phyloP scores from a whole-genome alignment of 2,888 invertebrate species.

The Drosophila borealis region DNA sequence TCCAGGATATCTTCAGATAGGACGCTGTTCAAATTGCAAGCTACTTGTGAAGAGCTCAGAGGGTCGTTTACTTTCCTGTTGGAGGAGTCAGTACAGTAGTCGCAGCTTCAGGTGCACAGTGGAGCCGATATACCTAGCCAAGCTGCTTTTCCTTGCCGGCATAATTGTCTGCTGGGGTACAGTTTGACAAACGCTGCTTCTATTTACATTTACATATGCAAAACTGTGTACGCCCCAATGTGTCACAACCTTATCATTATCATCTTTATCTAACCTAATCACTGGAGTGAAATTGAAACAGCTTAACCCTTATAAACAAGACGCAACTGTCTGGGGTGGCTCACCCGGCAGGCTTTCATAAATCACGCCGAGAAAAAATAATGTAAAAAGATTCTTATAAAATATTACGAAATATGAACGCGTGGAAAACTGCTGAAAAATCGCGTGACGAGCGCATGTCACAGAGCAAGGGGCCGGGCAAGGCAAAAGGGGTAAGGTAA shows the following conservation, averaged over 20 bases:
- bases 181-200: conserved; percentile 27
- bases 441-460: conserved; percentile 29
- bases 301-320: conserved; percentile 75
- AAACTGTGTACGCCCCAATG: conserved; percentile 42
- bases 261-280: conserved; percentile 73
- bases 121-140: no score
- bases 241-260: conserved; percentile 77
- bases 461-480: conserved; percentile 20
- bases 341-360: conserved; percentile 54
- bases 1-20: no score
- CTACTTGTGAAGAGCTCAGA: no score
- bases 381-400: conserved; percentile 50
- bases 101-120: no score
- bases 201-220: conserved; percentile 29
- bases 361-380: conserved; percentile 57
- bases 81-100: no score
- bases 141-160: no score
- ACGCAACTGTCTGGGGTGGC: conserved; percentile 49
- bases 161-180: conserved; percentile 3
- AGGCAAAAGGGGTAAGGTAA: conserved; percentile 34
- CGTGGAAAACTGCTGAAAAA: conserved; percentile 56
- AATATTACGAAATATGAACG: conserved; percentile 74
- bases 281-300: conserved; percentile 75
- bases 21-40: no score
- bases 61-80: no score